These are phyloP conservation scores for Amblyjoppa proteus DNA, from an alignment of 2,888 invertebrate species.

Conservation along the genomic window DNA sequence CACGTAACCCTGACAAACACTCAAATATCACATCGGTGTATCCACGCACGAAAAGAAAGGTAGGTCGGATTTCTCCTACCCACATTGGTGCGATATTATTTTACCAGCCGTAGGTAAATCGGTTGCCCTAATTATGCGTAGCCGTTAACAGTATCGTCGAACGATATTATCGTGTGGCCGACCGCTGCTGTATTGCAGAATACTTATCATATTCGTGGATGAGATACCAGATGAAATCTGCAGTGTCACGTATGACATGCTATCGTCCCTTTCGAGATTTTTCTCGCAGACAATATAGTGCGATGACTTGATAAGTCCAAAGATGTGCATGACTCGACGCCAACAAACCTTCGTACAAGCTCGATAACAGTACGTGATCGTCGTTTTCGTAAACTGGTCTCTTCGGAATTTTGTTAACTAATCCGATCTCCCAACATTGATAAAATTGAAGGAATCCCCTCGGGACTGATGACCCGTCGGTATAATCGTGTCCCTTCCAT, in stretches of 20 bases:
- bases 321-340: background rate
- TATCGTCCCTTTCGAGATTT: background rate
- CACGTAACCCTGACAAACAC: too few species aligned
- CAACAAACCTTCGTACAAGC: background rate
- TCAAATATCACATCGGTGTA: background rate
- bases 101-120: background rate
- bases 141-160: background rate
- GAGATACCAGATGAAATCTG: background rate
- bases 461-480: background rate
- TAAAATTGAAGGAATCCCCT: background rate
- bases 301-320: background rate
- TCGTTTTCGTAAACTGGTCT: background rate
- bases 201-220: background rate
- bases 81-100: background rate
- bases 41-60: background rate
- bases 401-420: background rate
- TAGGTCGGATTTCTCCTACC: background rate
- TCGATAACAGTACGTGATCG: conserved; percentile 16
- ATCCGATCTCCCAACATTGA: background rate
- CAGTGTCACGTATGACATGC: background rate
- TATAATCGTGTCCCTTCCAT: background rate
- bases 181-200: background rate
- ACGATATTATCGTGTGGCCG: background rate
- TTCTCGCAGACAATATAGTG: background rate
- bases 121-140: background rate